Conservation (phyloP, 2,797 vertebrate species). For the Sebastolobus altivelis region DNA sequence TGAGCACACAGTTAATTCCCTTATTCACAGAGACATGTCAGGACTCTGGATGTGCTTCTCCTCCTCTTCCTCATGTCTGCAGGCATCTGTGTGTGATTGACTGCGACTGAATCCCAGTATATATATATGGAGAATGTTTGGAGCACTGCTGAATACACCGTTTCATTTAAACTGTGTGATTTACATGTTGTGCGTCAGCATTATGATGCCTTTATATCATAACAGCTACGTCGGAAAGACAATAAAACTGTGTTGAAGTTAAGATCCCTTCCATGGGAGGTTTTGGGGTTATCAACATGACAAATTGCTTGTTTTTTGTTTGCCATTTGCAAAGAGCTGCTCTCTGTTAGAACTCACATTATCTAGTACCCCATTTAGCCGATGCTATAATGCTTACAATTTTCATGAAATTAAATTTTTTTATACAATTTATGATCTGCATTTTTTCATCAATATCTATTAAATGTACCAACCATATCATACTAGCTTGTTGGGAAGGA, state of each 20-base stretch:
- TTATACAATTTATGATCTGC: too few species aligned
- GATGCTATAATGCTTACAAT: background rate
- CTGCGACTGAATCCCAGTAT: constrained; percentile 65
- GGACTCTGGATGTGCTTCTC: constrained; percentile 50
- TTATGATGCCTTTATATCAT: constrained; percentile 29
- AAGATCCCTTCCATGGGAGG: constrained; percentile 33
- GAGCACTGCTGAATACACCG: constrained; percentile 22
- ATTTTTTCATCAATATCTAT: too few species aligned
- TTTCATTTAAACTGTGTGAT: constrained; percentile 42
- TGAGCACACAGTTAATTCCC: constrained; percentile 76
- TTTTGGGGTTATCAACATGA: constrained; percentile 27
- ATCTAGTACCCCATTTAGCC: background rate
- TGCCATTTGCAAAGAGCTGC: background rate
- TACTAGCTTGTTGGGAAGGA: too few species aligned
- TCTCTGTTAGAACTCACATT: background rate
- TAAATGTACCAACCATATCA: too few species aligned
- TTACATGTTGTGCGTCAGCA: constrained; percentile 26
- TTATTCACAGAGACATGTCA: constrained; percentile 65
- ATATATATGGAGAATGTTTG: constrained; percentile 35
- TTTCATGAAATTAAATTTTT: too few species aligned
- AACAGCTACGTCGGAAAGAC: constrained; percentile 13
- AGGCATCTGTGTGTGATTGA: constrained; percentile 67
- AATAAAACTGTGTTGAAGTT: constrained; percentile 35
- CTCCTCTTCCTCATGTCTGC: constrained; percentile 72
- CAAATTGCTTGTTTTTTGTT: constrained; percentile 27